Evolutionary conservation across 2,888 invertebrate genomes (phyloP), one percentile per base, ranked within the genome.

Genomic region (Dicycla oo): DNA sequence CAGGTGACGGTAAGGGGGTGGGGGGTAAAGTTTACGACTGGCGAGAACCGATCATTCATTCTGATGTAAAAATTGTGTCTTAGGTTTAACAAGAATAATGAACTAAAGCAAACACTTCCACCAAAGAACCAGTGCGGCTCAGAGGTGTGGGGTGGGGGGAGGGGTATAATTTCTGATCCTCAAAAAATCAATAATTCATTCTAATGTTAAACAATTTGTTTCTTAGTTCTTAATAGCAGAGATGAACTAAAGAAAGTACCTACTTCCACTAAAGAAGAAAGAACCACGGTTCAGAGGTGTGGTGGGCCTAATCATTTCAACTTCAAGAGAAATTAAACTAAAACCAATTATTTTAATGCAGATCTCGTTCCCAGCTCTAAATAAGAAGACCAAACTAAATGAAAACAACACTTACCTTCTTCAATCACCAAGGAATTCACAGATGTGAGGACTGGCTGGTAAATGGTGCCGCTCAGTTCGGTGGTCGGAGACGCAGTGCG

Each of bases 401-500:
- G 4, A 6, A 43, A 40, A 43, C n/a, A n/a, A n/a, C 18, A 51
- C 63, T 10, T 62, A 78, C 68, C 61, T 73, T 57, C 30, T 30
- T 23, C 3, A 62, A 23, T 38, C 30, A 61, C 60, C 78, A 62
- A 43, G 38, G 3, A 10, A 0, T 13, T 11, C 1, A 13, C 13
- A 34, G 26, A 30, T 53, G 3, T 49, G 18, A 15, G 61, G 47
- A 43, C 58, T n/a, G 58, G 23, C 15, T 38, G 20, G 38, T 20
- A 20, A 38, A 61, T 49, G 49, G 61, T 57, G 61, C 51, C 45
- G 38, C 62, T 69, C 65, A 13, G 65, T 0, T n/a, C 49, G 30
- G n/a, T 18, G 79, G 34, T 62, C 23, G 30, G 49, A 45, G 57
- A 30, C 73, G 56, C 61, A 78, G 47, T 78, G 68, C 68, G 68